Percentiles rank a stretch among this genome's conserved stretches.
phyloP scores from a whole-genome alignment of 2,113 vertebrate genomes.

The Morone saxatilis region DNA sequence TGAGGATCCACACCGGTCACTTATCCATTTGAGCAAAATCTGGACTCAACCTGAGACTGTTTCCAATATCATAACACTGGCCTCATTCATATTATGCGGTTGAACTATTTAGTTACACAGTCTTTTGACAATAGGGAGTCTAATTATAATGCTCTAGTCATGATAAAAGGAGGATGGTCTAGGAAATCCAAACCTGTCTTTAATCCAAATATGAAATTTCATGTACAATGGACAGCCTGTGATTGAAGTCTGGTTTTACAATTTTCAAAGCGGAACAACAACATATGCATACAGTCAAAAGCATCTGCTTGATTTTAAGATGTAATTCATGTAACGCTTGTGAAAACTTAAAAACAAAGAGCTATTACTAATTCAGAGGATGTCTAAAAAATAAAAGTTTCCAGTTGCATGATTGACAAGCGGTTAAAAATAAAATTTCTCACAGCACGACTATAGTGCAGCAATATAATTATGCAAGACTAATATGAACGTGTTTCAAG shows the following conservation, averaged over 20 bases:
- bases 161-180: slow-evolving; percentile 73
- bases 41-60: slow-evolving; percentile 50
- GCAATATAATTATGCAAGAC: slow-evolving; percentile 33
- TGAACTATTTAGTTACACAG: slow-evolving; percentile 72
- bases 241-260: slow-evolving; percentile 80
- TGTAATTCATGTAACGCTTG: slow-evolving; percentile 73
- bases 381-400: slow-evolving; percentile 36
- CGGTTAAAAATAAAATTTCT: slow-evolving; percentile 58
- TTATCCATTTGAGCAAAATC: slow-evolving; percentile 29
- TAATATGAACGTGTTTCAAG: slow-evolving; percentile 47
- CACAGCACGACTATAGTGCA: slow-evolving; percentile 22
- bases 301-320: slow-evolving; percentile 79
- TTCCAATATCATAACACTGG: slow-evolving; percentile 65
- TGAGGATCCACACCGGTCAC: slow-evolving; percentile 32
- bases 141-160: slow-evolving; percentile 79
- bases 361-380: slow-evolving; percentile 54
- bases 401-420: slow-evolving; percentile 66
- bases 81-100: slow-evolving; percentile 63
- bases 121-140: slow-evolving; percentile 65
- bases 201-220: slow-evolving; percentile 79
- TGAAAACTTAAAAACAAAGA: slow-evolving; percentile 74
- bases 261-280: slow-evolving; percentile 80
- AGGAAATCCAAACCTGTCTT: slow-evolving; percentile 82
- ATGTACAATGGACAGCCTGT: slow-evolving; percentile 75
- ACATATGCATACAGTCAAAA: slow-evolving; percentile 79